Conservation (phyloP, 2,113 vertebrate genomes). For the Solea solea region DNA sequence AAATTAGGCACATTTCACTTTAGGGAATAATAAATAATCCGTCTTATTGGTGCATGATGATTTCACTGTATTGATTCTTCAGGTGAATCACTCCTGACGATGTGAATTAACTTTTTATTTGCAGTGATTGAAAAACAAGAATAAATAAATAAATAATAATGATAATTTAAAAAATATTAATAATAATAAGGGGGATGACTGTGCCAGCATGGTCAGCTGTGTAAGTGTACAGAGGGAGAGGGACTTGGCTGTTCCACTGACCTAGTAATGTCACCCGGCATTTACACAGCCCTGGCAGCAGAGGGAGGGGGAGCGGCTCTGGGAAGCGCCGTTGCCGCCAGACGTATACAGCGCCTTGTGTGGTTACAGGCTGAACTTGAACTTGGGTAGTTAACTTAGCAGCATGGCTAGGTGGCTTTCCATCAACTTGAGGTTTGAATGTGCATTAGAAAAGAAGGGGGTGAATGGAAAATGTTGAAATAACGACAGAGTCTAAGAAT, state of each 20-base stretch:
- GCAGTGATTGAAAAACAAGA: too few relatives aligned
- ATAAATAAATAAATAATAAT: too few relatives aligned
- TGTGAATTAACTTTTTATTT: too few relatives aligned
- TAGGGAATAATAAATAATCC: too few relatives aligned
- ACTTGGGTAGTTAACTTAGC: conserved; percentile 26
- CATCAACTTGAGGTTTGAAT: too few relatives aligned
- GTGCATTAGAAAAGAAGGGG: too few relatives aligned
- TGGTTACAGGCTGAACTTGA: conserved; percentile 46
- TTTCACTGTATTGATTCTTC: too few relatives aligned
- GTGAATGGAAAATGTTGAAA: too few relatives aligned
- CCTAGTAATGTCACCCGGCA: conserved; percentile 82
- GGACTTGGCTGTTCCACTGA: conserved; percentile 81
- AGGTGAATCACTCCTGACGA: too few relatives aligned
- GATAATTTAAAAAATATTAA: too few relatives aligned
- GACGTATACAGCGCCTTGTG: conserved; percentile 44
- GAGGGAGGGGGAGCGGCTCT: conserved; percentile 51
- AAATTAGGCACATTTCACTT: background rate
- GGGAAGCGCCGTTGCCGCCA: conserved; percentile 43
- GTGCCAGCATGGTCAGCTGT: conserved; percentile 76
- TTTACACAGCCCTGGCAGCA: conserved; percentile 71
- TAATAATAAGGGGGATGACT: conserved; percentile 47
- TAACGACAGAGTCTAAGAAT: too few relatives aligned
- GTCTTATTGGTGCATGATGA: too few relatives aligned
- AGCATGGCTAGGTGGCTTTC: background rate
- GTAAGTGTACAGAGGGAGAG: conserved; percentile 68